Evolutionary conservation across 2,113 vertebrate species (phyloP).

Genomic region (Meles meles): DNA sequence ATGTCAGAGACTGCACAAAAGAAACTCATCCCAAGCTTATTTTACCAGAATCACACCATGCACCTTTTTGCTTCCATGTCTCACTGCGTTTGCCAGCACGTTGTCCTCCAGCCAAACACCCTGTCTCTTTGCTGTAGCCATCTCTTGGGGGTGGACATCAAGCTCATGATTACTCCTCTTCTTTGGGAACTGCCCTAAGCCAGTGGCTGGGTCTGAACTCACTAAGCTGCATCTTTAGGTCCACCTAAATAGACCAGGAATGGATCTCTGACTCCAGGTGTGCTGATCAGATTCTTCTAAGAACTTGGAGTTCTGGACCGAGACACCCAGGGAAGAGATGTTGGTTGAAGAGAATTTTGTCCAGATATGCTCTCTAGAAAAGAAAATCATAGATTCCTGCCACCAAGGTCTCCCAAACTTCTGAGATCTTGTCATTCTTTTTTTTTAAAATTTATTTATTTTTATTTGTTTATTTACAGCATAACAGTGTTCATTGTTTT

Average conservation of each 20-base stretch:
- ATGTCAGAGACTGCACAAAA: neutral
- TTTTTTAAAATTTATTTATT: too few relatives aligned
- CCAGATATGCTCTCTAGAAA: neutral
- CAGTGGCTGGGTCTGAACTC: neutral
- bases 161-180: neutral
- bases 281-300: neutral
- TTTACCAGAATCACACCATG: neutral
- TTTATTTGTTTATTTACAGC: too few relatives aligned
- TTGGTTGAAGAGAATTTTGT: neutral
- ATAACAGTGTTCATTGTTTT: too few relatives aligned
- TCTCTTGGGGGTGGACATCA: neutral
- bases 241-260: neutral
- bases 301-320: neutral
- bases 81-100: accelerated
- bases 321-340: neutral
- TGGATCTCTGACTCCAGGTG: neutral
- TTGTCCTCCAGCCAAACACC: neutral
- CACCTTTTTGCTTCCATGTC: neutral
- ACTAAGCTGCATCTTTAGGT: neutral
- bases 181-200: neutral
- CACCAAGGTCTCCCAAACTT: neutral
- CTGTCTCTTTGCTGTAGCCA: neutral
- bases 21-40: neutral
- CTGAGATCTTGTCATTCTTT: neutral
- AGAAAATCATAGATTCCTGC: neutral